A percentile compares a stretch with the other conserved stretches of the same genome.
These are phyloP conservation scores for Neodon shergylaensis DNA, from an alignment of 2,113 vertebrate genomes.

Conservation along the genomic window DNA sequence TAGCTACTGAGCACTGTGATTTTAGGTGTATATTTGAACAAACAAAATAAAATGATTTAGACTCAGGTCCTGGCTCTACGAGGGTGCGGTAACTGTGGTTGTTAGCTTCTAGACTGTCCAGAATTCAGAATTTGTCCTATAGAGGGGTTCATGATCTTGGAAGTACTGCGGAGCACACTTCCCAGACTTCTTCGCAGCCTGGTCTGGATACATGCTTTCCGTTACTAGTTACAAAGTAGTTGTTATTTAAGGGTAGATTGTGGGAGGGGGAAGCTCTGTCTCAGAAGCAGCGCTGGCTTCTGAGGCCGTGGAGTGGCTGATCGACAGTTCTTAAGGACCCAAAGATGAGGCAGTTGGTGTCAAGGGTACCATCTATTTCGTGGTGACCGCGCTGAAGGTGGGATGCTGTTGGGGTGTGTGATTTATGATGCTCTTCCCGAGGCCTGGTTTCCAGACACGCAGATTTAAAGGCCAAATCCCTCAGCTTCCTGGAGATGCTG, in stretches of 20 bases:
- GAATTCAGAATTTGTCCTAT: not conserved
- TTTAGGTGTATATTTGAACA: not conserved
- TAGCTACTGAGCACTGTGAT: not conserved
- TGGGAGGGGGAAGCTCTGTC: no score
- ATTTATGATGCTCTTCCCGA: not conserved
- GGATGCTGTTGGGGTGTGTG: not conserved
- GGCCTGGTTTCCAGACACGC: not conserved
- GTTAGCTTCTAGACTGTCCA: not conserved
- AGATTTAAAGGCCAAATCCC: not conserved
- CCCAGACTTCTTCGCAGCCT: not conserved
- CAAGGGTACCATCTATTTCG: not conserved
- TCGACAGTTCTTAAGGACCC: fast-evolving
- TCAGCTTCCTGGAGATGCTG: not conserved
- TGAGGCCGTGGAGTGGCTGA: not conserved
- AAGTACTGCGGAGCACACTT: not conserved
- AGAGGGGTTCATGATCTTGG: conserved; percentile 1
- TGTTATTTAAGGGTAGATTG: not conserved
- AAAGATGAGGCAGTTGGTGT: not conserved
- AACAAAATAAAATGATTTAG: not conserved
- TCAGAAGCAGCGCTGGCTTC: not conserved
- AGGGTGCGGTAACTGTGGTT: not conserved
- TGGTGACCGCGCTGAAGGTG: no score
- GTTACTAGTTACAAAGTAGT: not conserved
- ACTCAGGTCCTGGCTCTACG: not conserved
- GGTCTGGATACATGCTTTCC: not conserved